These are phyloP conservation scores for Pitta sordida DNA, from an alignment of 2,113 vertebrate species.

Conservation along the genomic window DNA sequence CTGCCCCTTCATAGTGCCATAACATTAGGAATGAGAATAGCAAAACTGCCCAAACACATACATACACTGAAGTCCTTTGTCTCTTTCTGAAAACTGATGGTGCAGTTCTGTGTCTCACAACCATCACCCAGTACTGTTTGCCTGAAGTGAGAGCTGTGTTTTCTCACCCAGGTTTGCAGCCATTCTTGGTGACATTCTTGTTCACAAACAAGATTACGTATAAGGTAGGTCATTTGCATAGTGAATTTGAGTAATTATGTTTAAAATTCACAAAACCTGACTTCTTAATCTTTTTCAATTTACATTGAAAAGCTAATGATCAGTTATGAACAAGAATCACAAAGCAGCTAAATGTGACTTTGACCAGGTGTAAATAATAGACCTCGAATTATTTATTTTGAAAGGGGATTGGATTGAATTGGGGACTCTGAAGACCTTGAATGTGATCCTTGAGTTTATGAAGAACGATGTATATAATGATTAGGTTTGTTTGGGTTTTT, in stretches of 20 bases:
- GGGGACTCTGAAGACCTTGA: neutral
- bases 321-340: neutral
- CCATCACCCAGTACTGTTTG: neutral
- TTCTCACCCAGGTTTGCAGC: neutral
- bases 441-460: neutral
- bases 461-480: neutral
- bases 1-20: accelerated
- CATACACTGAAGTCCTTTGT: accelerated
- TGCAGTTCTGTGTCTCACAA: neutral
- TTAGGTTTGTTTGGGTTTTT: neutral
- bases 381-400: neutral
- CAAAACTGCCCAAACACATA: neutral
- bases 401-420: neutral
- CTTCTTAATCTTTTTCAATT: neutral
- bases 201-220: neutral
- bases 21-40: neutral
- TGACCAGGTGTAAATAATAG: neutral
- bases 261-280: neutral
- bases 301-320: neutral
- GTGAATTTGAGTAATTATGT: neutral
- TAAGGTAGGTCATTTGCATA: neutral
- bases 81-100: neutral
- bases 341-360: neutral
- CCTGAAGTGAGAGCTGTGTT: neutral
- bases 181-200: neutral